Evolutionary conservation across 2,888 invertebrate species (phyloP), one percentile per base, ranked within the genome.

Genomic region (Timema podura): DNA sequence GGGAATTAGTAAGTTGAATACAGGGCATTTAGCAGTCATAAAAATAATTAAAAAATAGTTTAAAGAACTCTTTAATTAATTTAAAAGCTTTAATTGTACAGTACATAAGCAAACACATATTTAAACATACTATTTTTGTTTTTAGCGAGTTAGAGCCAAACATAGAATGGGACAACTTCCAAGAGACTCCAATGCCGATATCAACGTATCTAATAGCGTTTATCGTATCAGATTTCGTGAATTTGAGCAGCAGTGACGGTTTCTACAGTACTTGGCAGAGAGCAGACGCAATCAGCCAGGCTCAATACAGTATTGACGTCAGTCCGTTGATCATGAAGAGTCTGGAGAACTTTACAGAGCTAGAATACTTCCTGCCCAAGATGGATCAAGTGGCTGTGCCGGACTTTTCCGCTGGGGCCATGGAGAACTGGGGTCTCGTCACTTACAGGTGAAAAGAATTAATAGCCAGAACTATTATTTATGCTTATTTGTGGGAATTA

Each of bases 391-490:
- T 61, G 16, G 61, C 61, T 0, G 61, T 61, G 10, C 61, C 61
- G 7, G 61, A 61, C 61, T 61, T 61, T 45, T 15, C 16, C 44
- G 61, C 61, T 13, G 61, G 61, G 13, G 61, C 61, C 16, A 61
- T 61, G 61, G 61, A 61, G 61, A 61, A 61, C 61, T 61, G 61
- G 61, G 61, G 61, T 10, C 61, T 61, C 61, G 30, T 61, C 16
- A 16, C 61, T 6, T 61, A 61, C 61, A 59, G 59, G 59, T 59
- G 59, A 59, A 44, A 6, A n/a, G n/a, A n/a, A n/a, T n/a, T n/a
- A n/a, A n/a, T n/a, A n/a, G n/a, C n/a, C n/a, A n/a, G n/a, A n/a
- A n/a, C n/a, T n/a, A n/a, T n/a, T n/a, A n/a, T n/a, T n/a, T n/a
- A n/a, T n/a, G n/a, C n/a, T n/a, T n/a, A n/a, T n/a, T n/a, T n/a